Evolutionary conservation across 2,113 vertebrate species (phyloP).

Genomic region (Mixornis gularis): DNA sequence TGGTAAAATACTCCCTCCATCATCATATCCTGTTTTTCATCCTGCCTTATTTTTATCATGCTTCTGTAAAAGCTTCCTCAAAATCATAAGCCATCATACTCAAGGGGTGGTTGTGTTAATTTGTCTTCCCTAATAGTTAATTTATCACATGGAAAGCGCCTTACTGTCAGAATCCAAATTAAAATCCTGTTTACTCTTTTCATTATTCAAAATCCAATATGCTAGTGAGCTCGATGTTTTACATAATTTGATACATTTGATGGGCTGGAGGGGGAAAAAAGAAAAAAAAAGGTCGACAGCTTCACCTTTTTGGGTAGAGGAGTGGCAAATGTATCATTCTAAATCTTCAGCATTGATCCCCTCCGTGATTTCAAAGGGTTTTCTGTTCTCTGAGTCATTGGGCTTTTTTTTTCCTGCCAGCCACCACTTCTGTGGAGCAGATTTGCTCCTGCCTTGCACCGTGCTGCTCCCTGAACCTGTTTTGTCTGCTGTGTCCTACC

Average conservation of each 20-base stretch:
- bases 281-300: background rate
- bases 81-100: conserved; percentile 32
- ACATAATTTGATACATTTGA: conserved; percentile 14
- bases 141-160: conserved; percentile 34
- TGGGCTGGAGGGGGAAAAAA: background rate
- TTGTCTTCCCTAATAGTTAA: conserved; percentile 43
- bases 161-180: conserved; percentile 48
- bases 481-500: background rate
- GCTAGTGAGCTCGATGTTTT: background rate
- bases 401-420: background rate
- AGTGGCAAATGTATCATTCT: background rate
- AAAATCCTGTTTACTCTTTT: conserved; percentile 53
- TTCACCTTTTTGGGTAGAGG: background rate
- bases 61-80: conserved; percentile 30
- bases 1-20: background rate
- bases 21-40: background rate
- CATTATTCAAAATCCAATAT: conserved; percentile 43
- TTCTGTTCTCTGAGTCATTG: background rate
- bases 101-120: background rate
- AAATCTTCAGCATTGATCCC: background rate
- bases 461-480: accelerated
- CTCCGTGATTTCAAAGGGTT: background rate
- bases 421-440: background rate
- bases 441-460: background rate
- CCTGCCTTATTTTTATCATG: conserved; percentile 7